A percentile compares a stretch with the other conserved stretches of the same genome.
Conservation (phyloP, 2,888 invertebrate species). For the Dromius quadrimaculatus region DNA sequence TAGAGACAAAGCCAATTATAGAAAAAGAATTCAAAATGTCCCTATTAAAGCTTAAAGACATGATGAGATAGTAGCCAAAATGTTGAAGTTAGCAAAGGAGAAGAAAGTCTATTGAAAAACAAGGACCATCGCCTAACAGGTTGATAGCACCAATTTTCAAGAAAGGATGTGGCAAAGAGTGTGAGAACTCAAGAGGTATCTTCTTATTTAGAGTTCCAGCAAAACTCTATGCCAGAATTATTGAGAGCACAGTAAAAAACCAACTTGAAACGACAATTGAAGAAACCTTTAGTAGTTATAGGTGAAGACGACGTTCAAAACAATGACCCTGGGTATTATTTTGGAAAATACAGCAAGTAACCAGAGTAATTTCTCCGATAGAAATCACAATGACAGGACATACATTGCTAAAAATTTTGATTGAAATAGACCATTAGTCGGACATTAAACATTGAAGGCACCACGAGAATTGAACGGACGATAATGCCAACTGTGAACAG, state of each 20-base stretch:
- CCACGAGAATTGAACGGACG: no score
- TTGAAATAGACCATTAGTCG: no score
- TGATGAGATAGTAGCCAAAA: no score
- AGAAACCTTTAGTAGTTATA: constrained; percentile 50
- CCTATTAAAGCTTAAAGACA: no score
- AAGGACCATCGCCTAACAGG: constrained; percentile 52
- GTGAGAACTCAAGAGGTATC: constrained; percentile 51
- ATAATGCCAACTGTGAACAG: constrained; percentile 1
- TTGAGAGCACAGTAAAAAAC: constrained; percentile 44
- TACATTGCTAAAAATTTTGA: no score
- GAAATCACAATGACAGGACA: no score
- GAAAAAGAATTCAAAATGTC: no score
- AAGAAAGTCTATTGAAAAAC: not conserved
- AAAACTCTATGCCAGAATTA: constrained; percentile 48
- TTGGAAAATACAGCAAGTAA: no score
- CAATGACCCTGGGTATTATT: no score
- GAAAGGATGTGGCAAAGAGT: constrained; percentile 48
- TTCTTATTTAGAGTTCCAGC: constrained; percentile 35
- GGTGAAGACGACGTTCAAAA: constrained; percentile 40
- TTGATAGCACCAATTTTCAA: constrained; percentile 52
- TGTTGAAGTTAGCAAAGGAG: not conserved
- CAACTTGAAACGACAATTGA: constrained; percentile 30
- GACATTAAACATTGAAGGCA: no score
- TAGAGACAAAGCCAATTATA: no score
- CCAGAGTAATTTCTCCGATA: no score